phyloP scores from a whole-genome alignment of 2,888 invertebrate species.

The Limnephilus rhombicus region DNA sequence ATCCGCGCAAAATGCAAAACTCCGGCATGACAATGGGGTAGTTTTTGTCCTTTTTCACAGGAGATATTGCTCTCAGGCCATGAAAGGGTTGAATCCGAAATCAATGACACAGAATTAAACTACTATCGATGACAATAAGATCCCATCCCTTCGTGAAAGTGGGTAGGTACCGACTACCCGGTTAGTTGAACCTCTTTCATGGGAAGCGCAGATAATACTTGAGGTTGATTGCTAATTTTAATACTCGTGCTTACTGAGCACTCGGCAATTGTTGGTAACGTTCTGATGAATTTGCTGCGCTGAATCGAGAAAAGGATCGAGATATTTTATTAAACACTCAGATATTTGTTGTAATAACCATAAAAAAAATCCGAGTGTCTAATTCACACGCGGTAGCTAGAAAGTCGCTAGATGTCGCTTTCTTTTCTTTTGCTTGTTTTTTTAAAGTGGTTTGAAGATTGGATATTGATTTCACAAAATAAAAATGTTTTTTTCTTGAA shows the following conservation, averaged over 20 bases:
- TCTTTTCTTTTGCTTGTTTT: no score
- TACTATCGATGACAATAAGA: slow-evolving; percentile 61
- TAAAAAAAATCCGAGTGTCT: no score
- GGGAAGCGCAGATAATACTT: slow-evolving; percentile 20
- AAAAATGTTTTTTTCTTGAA: no score
- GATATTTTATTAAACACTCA: background rate
- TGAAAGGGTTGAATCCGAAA: slow-evolving; percentile 64
- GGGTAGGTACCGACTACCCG: slow-evolving; percentile 42
- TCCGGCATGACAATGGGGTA: slow-evolving; percentile 58
- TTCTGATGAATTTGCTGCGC: background rate
- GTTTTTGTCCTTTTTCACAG: slow-evolving; percentile 48
- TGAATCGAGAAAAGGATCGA: background rate
- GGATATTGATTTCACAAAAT: no score
- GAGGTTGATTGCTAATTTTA: background rate
- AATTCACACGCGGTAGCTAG: no score
- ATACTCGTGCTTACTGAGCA: background rate
- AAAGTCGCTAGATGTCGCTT: no score
- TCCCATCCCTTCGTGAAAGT: slow-evolving; percentile 56
- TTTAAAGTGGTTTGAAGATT: no score
- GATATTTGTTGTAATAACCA: no score
- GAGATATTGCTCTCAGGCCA: slow-evolving; percentile 55
- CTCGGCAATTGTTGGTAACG: background rate
- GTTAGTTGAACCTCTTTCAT: slow-evolving; percentile 49
- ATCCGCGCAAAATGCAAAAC: slow-evolving; percentile 63
- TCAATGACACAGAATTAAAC: slow-evolving; percentile 67